Evolutionary conservation across 2,888 invertebrate species (phyloP).

Genomic region (Ganaspis brasiliensis): DNA sequence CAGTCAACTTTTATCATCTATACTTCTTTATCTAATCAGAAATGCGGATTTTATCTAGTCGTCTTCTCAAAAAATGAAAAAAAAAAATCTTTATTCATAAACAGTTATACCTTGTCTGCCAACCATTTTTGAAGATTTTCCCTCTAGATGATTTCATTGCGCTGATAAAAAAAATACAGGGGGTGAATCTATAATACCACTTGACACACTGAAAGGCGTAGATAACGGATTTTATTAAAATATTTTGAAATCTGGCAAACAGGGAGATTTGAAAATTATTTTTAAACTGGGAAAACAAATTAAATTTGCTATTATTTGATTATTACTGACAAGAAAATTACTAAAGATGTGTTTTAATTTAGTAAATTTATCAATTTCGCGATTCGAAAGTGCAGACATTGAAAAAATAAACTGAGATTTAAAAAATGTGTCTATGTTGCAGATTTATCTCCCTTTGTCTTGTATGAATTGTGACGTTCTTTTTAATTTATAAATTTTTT

Average conservation of each 20-base stretch:
- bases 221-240: conserved; percentile 20
- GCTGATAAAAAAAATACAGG: conserved; percentile 15
- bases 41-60: conserved; percentile 24
- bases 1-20: conserved; percentile 32
- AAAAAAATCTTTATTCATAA: conserved; percentile 9
- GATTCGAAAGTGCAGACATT: too few relatives aligned
- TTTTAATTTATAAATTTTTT: too few relatives aligned
- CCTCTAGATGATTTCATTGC: not conserved
- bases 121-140: not conserved
- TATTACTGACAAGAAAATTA: too few relatives aligned
- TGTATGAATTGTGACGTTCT: too few relatives aligned
- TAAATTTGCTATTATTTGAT: too few relatives aligned
- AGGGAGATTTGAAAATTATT: not conserved
- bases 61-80: too few relatives aligned
- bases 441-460: too few relatives aligned
- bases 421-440: too few relatives aligned
- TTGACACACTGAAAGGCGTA: not conserved
- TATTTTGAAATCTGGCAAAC: not conserved
- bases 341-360: too few relatives aligned
- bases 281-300: too few relatives aligned
- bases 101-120: not conserved
- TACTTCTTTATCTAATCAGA: conserved; percentile 28
- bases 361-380: too few relatives aligned
- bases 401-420: too few relatives aligned
- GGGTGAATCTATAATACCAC: conserved; percentile 15